Percentiles rank a stretch among this genome's conserved stretches.
phyloP scores from a whole-genome alignment of 2,797 vertebrate species.

The Moxostoma hubbsi region DNA sequence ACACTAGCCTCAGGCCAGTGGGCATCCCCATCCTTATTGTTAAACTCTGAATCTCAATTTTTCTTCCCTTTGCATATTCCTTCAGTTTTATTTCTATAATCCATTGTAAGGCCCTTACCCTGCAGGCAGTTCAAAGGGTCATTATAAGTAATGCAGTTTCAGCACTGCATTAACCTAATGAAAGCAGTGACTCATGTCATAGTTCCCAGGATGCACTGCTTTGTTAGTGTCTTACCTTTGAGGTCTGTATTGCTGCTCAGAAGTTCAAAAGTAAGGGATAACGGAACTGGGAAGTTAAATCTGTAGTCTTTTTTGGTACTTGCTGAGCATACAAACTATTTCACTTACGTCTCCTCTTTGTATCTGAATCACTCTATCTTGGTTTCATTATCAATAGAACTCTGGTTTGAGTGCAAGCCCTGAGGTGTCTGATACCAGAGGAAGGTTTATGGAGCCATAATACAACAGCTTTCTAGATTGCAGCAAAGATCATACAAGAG shows the following conservation, averaged over 20 bases:
- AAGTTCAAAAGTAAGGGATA: constrained; percentile 13
- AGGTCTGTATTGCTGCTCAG: constrained; percentile 36
- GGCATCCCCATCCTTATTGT: no score
- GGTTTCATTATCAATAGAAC: constrained; percentile 8
- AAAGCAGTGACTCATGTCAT: constrained; percentile 54
- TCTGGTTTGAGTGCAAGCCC: constrained; percentile 16
- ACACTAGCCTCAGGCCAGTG: no score
- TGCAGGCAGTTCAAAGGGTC: constrained; percentile 48
- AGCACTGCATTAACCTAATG: constrained; percentile 48
- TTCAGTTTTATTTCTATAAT: constrained; percentile 19
- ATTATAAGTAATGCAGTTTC: constrained; percentile 48
- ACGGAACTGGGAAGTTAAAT: constrained; percentile 10
- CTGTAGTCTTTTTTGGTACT: constrained; percentile 11
- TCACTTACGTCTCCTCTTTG: constrained; percentile 17
- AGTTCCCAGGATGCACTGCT: constrained; percentile 58
- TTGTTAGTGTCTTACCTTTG: constrained; percentile 26
- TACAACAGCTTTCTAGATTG: constrained; percentile 9
- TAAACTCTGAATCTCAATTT: background rate
- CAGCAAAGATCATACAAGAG: background rate
- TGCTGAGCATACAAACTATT: constrained; percentile 17
- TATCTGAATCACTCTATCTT: background rate
- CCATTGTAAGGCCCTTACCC: constrained; percentile 1
- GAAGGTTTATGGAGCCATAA: background rate
- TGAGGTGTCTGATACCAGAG: constrained; percentile 21
- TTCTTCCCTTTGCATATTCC: background rate